Base-by-base conservation (phyloP, 2,797 vertebrate species). In the Sebastes vulpes region DNA sequence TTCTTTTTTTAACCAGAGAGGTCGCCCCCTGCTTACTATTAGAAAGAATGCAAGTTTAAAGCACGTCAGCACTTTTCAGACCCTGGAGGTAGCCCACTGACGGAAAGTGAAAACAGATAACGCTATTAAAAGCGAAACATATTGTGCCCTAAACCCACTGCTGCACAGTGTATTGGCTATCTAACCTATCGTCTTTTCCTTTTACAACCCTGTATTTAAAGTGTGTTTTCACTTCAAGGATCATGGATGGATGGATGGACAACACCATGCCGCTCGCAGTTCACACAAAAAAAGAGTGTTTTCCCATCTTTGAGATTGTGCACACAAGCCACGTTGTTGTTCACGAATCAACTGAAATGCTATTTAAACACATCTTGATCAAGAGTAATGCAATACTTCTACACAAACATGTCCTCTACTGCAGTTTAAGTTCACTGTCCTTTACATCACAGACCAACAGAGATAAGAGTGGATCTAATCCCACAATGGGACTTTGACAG, bases 401-500 rank as follows among this genome's bases (percentile, higher is more conserved):
- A 56, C 9, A 72, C 18, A 74, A 48, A 50, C 38, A 63, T 3
- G 7, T 64, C 61, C 23, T 46, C 52, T 6, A 20, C 5, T 1
- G 3, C 42, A 57, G 31, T 35, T 64, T 16, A 68, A 54, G 31
- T 72, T 38, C 38, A 60, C 6, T 1, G 4, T 58, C 57, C 54
- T 77, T 48, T 12, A 63, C 50, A 31, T 60, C 32, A 58, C 35
- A 64, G 25, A 68, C 16, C 65, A 67, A 54, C 16, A 9, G 31
- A 18, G 70, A 73, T n/a, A 23, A 70, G 57, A 42, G 38, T 42
- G 38, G 38, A 23, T 42, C 14, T 42, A 42, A 42, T 42, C 38
- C 21, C 75, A 57, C 29, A 42, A 54, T 32, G 75, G 70, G 60
- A 83, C 53, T 66, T 53, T 72, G 42, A 71, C 6, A 3, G 50